phyloP scores from a whole-genome alignment of 1,140 invertebrate genomes.

The Heliothis virescens region DNA sequence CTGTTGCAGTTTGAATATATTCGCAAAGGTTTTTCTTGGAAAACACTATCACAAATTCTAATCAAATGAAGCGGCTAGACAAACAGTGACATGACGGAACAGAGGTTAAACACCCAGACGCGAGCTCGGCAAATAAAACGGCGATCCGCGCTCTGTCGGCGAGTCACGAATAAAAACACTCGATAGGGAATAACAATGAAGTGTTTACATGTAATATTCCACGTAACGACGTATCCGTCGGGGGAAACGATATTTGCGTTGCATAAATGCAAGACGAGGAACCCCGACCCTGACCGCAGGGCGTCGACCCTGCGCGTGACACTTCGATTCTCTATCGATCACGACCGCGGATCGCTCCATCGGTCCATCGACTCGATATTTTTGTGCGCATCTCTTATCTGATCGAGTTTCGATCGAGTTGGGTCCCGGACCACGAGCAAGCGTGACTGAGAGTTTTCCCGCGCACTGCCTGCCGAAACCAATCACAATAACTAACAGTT shows the following conservation, averaged over 20 bases:
- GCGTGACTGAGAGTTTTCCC: slow-evolving; percentile 66
- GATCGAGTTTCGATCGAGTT: slow-evolving; percentile 67
- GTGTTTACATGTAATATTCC: slow-evolving; percentile 79
- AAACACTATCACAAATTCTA: slow-evolving; percentile 1
- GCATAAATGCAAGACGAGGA: slow-evolving; percentile 73
- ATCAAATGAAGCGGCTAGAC: slow-evolving; percentile 24
- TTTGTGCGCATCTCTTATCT: slow-evolving; percentile 77
- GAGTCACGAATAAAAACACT: slow-evolving; percentile 58
- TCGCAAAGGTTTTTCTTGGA: neutral
- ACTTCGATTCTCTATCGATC: slow-evolving; percentile 85
- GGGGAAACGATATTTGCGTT: slow-evolving; percentile 77
- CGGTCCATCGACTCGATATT: slow-evolving; percentile 79
- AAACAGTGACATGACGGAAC: slow-evolving; percentile 39
- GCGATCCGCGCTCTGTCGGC: slow-evolving; percentile 41
- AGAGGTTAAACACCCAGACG: slow-evolving; percentile 41
- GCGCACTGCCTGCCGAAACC: slow-evolving; percentile 68
- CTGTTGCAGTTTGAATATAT: neutral
- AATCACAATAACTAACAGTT: slow-evolving; percentile 77
- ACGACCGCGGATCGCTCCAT: slow-evolving; percentile 80
- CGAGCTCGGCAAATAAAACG: slow-evolving; percentile 41
- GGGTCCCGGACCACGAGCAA: slow-evolving; percentile 61
- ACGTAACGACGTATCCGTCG: slow-evolving; percentile 79
- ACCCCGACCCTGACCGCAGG: slow-evolving; percentile 81
- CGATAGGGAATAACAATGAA: slow-evolving; percentile 79
- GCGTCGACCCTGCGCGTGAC: slow-evolving; percentile 81